Base-by-base conservation (phyloP, 2,797 vertebrate genomes). In the Streptopelia turtur region DNA sequence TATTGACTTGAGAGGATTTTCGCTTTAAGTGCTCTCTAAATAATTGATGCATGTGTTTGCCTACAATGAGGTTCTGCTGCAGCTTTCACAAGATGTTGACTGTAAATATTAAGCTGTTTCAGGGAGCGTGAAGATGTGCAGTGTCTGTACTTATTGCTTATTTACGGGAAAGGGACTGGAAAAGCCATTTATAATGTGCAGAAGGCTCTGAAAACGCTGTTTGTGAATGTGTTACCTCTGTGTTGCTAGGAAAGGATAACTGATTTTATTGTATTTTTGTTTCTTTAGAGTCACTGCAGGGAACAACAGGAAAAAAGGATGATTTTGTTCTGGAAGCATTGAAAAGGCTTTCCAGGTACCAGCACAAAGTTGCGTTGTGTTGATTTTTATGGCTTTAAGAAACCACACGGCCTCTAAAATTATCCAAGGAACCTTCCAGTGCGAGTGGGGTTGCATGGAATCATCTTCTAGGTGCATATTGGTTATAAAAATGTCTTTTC, bases 1-100 rank as follows among this genome's bases (percentile, higher is more conserved):
- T 87, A 55, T 88, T 93, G 90, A 72, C 82, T 91, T 43, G 74
- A 93, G 91, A 94, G 85, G 81, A 80, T 95, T 94, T 91, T 79
- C 33, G 3, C 79, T 68, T 83, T 78, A 93, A 96, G 90, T 90
- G 37, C 65, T 83, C 87, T 87, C 43, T n/a, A 57, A 88, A 41
- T 95, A 94, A 95, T 93, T 93, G 77, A 37, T 57, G 57, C 71
- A 55, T 59, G 25, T 61, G 65, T 86, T 74, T 94, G 84, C 69
- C 10, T 63, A 45, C 64, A 91, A 63, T 68, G 81, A 91, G 92
- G 79, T 45, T 93, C 93, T 87, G 72, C 85, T 77, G 94, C 83
- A 56, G 85, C 89, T 93, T 87, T 91, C 86, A 39, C 28, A 63
- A 68, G 84, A 33, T 88, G 80, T 79, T 96, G 95, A 71, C 91